These are phyloP conservation scores for Lepisosteus oculatus DNA, from an alignment of 2,113 vertebrate genomes.

Conservation along the genomic window DNA sequence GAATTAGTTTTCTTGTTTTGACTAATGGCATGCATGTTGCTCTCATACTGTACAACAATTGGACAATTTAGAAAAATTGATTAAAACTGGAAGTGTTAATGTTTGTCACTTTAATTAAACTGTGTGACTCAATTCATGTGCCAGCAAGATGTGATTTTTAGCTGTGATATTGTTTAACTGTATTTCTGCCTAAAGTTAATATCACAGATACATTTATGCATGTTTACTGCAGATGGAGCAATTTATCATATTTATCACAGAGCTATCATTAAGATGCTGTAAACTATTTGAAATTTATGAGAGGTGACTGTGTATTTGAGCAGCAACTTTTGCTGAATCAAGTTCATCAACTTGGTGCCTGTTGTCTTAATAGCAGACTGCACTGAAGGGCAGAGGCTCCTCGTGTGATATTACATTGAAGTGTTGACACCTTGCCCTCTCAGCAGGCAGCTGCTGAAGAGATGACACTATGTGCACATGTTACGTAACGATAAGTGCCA, in stretches of 20 bases:
- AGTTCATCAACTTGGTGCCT: conserved; percentile 26
- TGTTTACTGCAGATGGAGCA: conserved; percentile 42
- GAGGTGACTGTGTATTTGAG: conserved; percentile 23
- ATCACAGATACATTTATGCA: conserved; percentile 32
- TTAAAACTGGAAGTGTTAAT: no score
- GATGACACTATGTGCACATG: conserved; percentile 3
- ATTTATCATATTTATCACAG: conserved; percentile 27
- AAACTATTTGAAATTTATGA: conserved; percentile 39
- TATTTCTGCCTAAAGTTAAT: conserved; percentile 36
- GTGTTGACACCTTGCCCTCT: conserved; percentile 9
- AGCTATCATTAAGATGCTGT: conserved; percentile 2
- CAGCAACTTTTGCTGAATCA: conserved; percentile 1
- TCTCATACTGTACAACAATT: no score
- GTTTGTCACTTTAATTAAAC: no score
- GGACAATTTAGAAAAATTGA: no score
- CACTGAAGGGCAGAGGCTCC: conserved; percentile 11
- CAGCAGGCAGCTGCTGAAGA: background rate
- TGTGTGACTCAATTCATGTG: no score
- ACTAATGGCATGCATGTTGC: no score
- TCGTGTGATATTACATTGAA: conserved; percentile 6
- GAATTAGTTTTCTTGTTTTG: no score
- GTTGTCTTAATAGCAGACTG: background rate
- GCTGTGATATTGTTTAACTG: no score
- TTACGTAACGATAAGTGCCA: background rate
- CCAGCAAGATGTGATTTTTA: no score